Conservation (phyloP, 2,797 vertebrate species). For the Choloepus didactylus region DNA sequence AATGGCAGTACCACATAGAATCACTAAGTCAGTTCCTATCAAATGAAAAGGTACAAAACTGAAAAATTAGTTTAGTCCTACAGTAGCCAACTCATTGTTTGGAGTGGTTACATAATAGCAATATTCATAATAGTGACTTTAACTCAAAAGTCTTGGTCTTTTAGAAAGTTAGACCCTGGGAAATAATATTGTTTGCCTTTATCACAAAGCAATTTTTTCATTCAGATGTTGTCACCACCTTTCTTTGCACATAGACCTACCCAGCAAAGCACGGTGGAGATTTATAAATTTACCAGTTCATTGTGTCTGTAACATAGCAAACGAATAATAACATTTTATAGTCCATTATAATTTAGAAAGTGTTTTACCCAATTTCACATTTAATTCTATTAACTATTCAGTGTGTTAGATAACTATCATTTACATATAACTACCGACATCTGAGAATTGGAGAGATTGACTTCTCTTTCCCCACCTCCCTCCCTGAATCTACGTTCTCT, state of each 20-base stretch:
- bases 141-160: neutral
- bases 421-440: neutral
- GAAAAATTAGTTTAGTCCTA: neutral
- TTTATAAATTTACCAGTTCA: neutral
- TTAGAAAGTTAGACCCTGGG: neutral
- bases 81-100: neutral
- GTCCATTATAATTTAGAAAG: constrained; percentile 18
- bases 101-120: neutral
- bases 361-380: neutral
- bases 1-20: neutral
- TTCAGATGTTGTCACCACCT: neutral
- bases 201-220: neutral
- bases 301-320: neutral
- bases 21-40: neutral
- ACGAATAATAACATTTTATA: neutral
- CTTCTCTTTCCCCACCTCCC: fast-evolving
- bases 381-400: neutral
- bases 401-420: neutral
- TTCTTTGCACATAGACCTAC: neutral
- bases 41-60: constrained; percentile 6
- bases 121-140: neutral
- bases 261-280: neutral
- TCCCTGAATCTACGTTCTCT: neutral
- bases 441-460: neutral
- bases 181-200: neutral